Evolutionary conservation across 1,140 invertebrate species (phyloP), one percentile per base, ranked within the genome.

Genomic region (Hyles vespertilio): DNA sequence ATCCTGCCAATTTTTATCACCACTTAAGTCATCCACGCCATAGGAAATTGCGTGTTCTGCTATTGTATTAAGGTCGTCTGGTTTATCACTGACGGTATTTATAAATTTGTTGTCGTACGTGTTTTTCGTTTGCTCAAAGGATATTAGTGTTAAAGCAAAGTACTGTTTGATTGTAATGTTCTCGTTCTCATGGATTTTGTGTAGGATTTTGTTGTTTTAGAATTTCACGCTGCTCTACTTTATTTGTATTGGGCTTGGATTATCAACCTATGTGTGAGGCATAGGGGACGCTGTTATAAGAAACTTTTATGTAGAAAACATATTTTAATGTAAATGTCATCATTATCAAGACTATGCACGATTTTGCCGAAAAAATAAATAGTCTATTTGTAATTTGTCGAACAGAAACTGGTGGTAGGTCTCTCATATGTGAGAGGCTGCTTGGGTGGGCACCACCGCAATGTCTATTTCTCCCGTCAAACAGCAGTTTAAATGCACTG

Each of bases 51-150:
- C 36, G 44, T 56, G 49, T 56, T 72, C 58, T 12, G 0, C 0
- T n/a, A 40, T 36, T 12, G 46, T 1, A 5, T 5, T 49, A 63
- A 45, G 32, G 45, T 3, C 2, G 22, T 45, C 11, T 7, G 11
- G 5, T 6, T 43, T 7, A 0, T 33, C 32, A 47, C 22, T 10
- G 48, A 50, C 54, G 11, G 67, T 40, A 72, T 67, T 47, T 40
- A 66, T 64, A 54, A 50, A 48, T 68, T 77, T 60, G 69, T 67
- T 40, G 34, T 59, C 43, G 46, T 60, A 52, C 56, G 59, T 71
- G 74, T 79, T 79, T 75, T 69, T 65, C 69, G 81, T 84, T 82
- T 84, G 72, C 79, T 76, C 75, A 77, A 79, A 72, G 72, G 81
- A 86, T 84, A 84, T 82, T 82, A 77, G 74, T 72, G 65, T 74